A percentile compares a stretch with the other conserved stretches of the same genome.
These are phyloP conservation scores for Galleria mellonella DNA, from an alignment of 1,140 invertebrate species.

Conservation along the genomic window DNA sequence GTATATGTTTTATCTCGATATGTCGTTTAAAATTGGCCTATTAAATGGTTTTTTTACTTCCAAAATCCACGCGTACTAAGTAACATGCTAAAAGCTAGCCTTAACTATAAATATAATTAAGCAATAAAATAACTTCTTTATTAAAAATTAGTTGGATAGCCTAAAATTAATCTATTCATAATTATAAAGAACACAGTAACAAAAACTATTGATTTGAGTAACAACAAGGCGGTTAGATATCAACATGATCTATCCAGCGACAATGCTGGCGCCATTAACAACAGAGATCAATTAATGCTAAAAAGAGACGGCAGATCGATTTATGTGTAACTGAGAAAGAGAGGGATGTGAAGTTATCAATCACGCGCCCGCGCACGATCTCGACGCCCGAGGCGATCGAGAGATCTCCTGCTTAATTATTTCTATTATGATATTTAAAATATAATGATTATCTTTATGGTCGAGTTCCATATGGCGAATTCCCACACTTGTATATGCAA, in stretches of 20 bases:
- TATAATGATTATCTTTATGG: conserved; percentile 48
- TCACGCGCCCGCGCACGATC: conserved; percentile 61
- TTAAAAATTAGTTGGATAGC: no score
- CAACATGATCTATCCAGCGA: conserved; percentile 50
- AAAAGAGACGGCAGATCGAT: conserved; percentile 24
- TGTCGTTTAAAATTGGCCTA: no score
- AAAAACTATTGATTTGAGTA: conserved; percentile 51
- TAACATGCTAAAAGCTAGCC: no score
- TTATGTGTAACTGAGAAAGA: conserved; percentile 12
- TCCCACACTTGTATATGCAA: conserved; percentile 45
- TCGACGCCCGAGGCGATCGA: conserved; percentile 51
- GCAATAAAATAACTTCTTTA: no score
- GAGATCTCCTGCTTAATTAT: conserved; percentile 64
- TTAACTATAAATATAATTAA: no score
- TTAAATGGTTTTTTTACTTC: no score
- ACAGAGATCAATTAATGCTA: conserved; percentile 59
- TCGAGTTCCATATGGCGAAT: conserved; percentile 41
- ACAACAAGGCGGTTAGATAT: conserved; percentile 34
- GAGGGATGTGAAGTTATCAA: conserved; percentile 54
- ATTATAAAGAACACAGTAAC: conserved; percentile 12
- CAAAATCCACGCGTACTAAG: no score
- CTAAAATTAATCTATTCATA: no score
- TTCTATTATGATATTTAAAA: conserved; percentile 72
- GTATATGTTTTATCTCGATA: no score
- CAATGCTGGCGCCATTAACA: conserved; percentile 58